These are phyloP conservation scores for Gambusia yucatana DNA, from an alignment of 2,797 vertebrate species.

Conservation along the genomic window DNA sequence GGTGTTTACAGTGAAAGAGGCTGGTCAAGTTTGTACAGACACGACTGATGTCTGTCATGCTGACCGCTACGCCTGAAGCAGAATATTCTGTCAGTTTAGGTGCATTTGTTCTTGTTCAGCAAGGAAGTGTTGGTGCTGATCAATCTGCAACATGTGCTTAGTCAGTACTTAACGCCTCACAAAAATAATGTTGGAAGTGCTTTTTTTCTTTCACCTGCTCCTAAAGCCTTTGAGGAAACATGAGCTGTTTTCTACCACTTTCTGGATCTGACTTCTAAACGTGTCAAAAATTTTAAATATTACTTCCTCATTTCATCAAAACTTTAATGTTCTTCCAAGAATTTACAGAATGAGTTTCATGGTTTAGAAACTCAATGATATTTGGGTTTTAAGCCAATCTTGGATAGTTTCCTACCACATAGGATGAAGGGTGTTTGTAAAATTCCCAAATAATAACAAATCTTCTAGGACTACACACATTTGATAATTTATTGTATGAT, in stretches of 20 bases:
- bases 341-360: not conserved
- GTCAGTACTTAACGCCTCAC: not conserved
- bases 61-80: not conserved
- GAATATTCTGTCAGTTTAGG: not conserved
- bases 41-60: not conserved
- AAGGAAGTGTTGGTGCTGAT: not conserved
- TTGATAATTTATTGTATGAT: slow-evolving; percentile 9
- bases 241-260: not conserved
- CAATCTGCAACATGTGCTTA: not conserved
- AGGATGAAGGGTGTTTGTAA: not conserved
- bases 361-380: not conserved
- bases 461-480: not conserved
- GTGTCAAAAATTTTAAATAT: not conserved
- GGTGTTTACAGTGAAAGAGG: not conserved
- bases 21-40: not conserved
- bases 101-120: not conserved
- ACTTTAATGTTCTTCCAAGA: not conserved
- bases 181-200: not conserved
- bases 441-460: not conserved
- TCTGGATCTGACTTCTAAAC: not conserved
- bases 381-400: too few species aligned
- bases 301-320: not conserved
- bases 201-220: not conserved
- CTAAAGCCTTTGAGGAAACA: not conserved
- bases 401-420: too few species aligned